These are phyloP conservation scores for Microhierax caerulescens DNA, from an alignment of 2,797 vertebrate genomes.

Conservation along the genomic window DNA sequence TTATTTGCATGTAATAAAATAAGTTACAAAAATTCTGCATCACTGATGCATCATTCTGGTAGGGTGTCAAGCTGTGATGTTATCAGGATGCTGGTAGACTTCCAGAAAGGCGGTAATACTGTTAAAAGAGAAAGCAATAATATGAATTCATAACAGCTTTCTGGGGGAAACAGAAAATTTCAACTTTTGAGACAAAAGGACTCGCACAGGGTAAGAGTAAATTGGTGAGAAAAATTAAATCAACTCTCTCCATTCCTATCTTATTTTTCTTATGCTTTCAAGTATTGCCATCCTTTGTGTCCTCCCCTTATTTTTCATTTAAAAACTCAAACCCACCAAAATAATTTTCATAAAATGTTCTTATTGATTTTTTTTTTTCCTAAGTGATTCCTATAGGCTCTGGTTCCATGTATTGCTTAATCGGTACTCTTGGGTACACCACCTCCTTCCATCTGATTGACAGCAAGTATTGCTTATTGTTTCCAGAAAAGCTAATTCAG, in stretches of 20 bases:
- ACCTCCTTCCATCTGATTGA: constrained; percentile 43
- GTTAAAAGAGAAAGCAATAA: not conserved
- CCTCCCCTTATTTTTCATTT: not conserved
- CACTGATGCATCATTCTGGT: not conserved
- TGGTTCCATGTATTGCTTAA: not conserved
- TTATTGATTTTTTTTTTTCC: not conserved
- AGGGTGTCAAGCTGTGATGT: not conserved
- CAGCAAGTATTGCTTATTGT: constrained; percentile 14
- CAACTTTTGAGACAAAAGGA: not conserved
- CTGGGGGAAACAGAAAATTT: not conserved
- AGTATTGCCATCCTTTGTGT: not conserved
- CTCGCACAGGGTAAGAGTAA: not conserved
- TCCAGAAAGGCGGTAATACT: not conserved
- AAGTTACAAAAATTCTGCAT: not conserved
- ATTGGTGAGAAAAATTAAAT: not conserved
- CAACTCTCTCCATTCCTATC: not conserved
- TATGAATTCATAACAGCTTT: not conserved
- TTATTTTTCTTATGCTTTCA: not conserved
- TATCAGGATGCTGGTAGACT: not conserved
- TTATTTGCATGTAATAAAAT: not conserved
- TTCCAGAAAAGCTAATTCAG: constrained; percentile 54
- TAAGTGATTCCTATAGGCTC: not conserved
- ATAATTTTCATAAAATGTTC: not conserved
- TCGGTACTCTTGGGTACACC: constrained; percentile 35
- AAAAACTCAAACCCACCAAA: not conserved